Evolutionary conservation across 2,113 vertebrate genomes (phyloP).

Genomic region (Atlantisia rogersi): DNA sequence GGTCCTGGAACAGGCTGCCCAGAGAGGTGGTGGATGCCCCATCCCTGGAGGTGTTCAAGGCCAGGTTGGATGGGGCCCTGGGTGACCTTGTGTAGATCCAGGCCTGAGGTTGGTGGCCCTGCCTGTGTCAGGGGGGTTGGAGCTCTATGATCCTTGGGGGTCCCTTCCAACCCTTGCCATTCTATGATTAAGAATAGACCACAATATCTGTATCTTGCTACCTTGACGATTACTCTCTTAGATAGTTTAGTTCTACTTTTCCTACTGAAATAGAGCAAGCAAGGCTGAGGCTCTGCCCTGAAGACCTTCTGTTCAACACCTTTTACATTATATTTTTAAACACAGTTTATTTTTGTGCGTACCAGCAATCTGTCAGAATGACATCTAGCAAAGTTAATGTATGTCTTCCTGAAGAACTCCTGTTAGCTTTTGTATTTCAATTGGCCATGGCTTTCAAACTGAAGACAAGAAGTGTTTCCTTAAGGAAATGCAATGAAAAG

Average conservation of each 20-base stretch:
- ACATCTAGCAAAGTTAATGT: neutral
- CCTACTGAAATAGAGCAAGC: neutral
- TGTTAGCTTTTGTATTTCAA: neutral
- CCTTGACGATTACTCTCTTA: neutral
- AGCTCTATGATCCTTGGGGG: too few relatives aligned
- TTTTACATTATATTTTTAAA: neutral
- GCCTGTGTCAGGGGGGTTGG: too few relatives aligned
- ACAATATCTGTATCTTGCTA: neutral
- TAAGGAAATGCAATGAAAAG: neutral
- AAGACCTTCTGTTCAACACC: neutral
- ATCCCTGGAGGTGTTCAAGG: too few relatives aligned
- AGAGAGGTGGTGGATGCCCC: too few relatives aligned
- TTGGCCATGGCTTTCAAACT: neutral
- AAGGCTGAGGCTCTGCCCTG: neutral
- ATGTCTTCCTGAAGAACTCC: neutral
- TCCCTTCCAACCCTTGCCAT: too few relatives aligned
- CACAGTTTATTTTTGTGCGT: neutral
- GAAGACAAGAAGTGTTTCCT: neutral
- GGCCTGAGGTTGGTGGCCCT: too few relatives aligned
- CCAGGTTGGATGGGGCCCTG: too few relatives aligned
- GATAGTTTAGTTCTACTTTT: neutral
- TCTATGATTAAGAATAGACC: neutral
- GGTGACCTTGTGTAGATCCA: too few relatives aligned
- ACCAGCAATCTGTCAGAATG: too few relatives aligned
- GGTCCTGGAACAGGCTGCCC: too few relatives aligned